Base-by-base conservation (phyloP, 2,113 vertebrate species). In the Gulo gulo region DNA sequence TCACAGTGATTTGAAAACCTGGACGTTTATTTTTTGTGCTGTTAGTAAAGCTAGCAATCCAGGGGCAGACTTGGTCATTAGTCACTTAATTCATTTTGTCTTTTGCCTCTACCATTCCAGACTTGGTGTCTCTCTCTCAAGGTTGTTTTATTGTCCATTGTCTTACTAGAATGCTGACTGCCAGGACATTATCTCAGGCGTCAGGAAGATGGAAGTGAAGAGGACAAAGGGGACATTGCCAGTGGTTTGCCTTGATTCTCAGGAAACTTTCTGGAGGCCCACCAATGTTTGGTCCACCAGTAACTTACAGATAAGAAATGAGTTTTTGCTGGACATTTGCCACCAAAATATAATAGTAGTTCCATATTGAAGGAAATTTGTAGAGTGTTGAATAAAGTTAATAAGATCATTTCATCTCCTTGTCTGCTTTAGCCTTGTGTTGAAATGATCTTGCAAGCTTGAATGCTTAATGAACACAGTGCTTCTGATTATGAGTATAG, bases 31-130 rank as follows among this genome's bases (percentile, higher is more conserved):
- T 57, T 59, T 88, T 83, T 12, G 57, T 8, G 42, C 11, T 87
- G 50, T 74, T 24, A 21, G 24, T 42, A 74, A 80, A 80, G 7
- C 24, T 20, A 59, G 6, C 0, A 4, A 11, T 24, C 20, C 47
- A 5, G 7, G 52, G 2, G 3, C 26, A 14, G 29, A 11, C 0
- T 2, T 15, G 2, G 20, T 39, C 12, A 36, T 57, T 67, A 16
- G 63, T 20, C 45, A 39, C 18, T 10, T 67, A 4, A 1, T 26
- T 63, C 21, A 20, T 34, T 26, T 74, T 34, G 14, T 26, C 65
- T 55, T 67, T 52, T 59, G 20, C 50, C 2, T 34, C 29, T 36
- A 23, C 7, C 14, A 2, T 67, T 78, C 12, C 36, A 42, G 9
- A 15, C 10, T 6, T 34, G n/a, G 2, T 69, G 55, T n/a, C 52